Conservation (phyloP, 2,113 vertebrate genomes). For the Pandion haliaetus region DNA sequence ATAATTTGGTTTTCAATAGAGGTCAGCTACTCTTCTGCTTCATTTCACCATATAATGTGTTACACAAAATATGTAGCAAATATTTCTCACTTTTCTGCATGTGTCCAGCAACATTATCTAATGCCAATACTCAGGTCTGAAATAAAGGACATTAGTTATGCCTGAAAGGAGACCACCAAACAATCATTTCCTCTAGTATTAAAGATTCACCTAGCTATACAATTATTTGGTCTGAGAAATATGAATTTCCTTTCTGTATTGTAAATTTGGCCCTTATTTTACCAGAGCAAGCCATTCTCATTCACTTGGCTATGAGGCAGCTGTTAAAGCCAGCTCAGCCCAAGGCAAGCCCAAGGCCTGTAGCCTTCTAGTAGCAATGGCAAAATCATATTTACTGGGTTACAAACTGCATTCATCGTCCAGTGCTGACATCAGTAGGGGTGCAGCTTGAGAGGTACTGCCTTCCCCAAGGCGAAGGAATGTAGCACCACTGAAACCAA, state of each 20-base stretch:
- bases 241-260: background rate
- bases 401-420: background rate
- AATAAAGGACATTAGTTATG: background rate
- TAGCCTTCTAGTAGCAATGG: background rate
- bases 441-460: background rate
- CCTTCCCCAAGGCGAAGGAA: background rate
- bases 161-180: background rate
- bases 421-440: background rate
- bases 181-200: background rate
- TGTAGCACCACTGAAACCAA: background rate
- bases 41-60: background rate
- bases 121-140: background rate
- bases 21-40: background rate
- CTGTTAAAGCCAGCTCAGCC: background rate
- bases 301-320: background rate
- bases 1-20: constrained; percentile 42
- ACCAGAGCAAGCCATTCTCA: background rate
- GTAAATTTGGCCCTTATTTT: background rate
- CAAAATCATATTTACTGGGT: background rate
- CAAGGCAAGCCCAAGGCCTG: background rate
- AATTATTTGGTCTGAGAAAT: background rate
- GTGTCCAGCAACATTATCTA: background rate
- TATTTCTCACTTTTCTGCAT: constrained; percentile 5
- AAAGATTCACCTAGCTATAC: background rate
- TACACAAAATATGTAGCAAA: constrained; percentile 9